phyloP scores from a whole-genome alignment of 2,797 vertebrate genomes.

The Macropodus opercularis region DNA sequence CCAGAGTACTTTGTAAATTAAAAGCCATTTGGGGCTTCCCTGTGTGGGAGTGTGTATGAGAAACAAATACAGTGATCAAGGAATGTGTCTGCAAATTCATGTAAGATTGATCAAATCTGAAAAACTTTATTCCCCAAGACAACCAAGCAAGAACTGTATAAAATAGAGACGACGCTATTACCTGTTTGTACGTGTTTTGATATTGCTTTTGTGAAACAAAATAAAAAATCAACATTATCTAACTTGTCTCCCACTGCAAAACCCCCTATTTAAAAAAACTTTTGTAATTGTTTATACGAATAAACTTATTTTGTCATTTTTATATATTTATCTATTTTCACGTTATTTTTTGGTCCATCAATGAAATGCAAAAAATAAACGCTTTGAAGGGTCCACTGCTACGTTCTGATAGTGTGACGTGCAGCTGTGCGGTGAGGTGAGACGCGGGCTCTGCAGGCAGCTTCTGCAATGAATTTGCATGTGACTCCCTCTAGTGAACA shows the following conservation, averaged over 20 bases:
- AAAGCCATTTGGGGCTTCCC: constrained; percentile 49
- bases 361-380: no score
- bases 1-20: constrained; percentile 60
- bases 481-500: constrained; percentile 65
- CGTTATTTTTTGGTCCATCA: constrained; percentile 6
- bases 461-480: constrained; percentile 17
- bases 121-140: constrained; percentile 69
- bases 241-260: constrained; percentile 47
- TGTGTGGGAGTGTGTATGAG: constrained; percentile 47
- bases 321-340: constrained; percentile 16
- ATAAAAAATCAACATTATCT: constrained; percentile 44
- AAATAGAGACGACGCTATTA: constrained; percentile 45
- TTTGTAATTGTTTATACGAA: constrained; percentile 79
- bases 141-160: constrained; percentile 55
- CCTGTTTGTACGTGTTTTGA: constrained; percentile 69
- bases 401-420: neutral
- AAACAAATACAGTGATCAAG: constrained; percentile 29
- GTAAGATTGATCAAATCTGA: constrained; percentile 31
- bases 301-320: constrained; percentile 78
- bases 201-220: constrained; percentile 69
- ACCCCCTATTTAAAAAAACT: constrained; percentile 56
- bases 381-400: no score
- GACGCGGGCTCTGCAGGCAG: neutral
- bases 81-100: constrained; percentile 42
- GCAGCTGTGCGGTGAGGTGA: neutral